Evolutionary conservation across 2,797 vertebrate genomes (phyloP), one percentile per base, ranked within the genome.

Genomic region (Eulemur albifrons): DNA sequence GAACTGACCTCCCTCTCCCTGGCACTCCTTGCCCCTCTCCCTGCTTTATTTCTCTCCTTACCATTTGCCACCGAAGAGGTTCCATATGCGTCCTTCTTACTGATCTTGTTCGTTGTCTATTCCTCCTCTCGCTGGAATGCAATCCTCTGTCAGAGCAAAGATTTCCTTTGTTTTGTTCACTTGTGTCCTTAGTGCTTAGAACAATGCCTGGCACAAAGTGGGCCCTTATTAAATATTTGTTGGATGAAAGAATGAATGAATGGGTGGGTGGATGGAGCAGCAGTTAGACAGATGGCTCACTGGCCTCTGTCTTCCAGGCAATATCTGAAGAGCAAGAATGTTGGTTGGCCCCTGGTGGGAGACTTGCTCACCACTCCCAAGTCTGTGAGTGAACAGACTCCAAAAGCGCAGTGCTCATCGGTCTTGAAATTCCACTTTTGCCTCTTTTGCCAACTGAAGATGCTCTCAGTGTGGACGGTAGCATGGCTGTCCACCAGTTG

Each of bases 361-460:
- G 35, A 13, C 77, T 73, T 57, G 38, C 35, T 92, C 6, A 45
- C 12, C 45, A 10, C 7, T 67, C 38, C 43, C 72, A 59, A 50
- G 27, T 75, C 50, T 7, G 43, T 73, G 21, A 65, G 50, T 52
- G n/a, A 82, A 79, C 17, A 76, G 63, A 65, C 25, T 83, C 40
- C 15, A 59, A 32, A 92, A 85, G 21, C 43, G 77, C 81, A 6
- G 32, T n/a, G 63, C 43, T 84, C 67, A 23, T 69, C 77, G n/a
- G 45, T 76, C 79, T 93, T 95, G 40, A 76, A 89, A 67, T 87
- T 80, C 1, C 9, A 50, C 73, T 85, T 80, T 65, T 96, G 79
- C 59, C 30, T 70, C 50, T 40, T 84, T 63, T 25, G 61, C 35
- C 0, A 7, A 30, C 30, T 69, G 76, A 23, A 65, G 35, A 63